Conservation (phyloP, 2,888 invertebrate species). For the Pristionchus japonicus region DNA sequence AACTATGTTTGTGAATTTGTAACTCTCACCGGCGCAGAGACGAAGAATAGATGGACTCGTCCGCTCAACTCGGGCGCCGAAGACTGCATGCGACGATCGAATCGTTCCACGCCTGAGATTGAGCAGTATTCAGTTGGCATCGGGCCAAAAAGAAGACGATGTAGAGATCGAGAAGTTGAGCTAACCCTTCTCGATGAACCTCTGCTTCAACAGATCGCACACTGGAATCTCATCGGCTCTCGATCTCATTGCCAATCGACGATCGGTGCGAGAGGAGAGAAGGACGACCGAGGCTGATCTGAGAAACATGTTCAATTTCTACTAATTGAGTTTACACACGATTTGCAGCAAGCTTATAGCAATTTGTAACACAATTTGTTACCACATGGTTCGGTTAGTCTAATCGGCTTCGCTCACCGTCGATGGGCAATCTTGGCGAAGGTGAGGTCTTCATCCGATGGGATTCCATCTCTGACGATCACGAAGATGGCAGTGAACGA, state of each 20-base stretch:
- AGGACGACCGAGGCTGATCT: slow-evolving; percentile 40
- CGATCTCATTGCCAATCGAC: slow-evolving; percentile 53
- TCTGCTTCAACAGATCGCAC: slow-evolving; percentile 63
- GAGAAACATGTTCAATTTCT: too few relatives aligned
- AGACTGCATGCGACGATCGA: slow-evolving; percentile 56
- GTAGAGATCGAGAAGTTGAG: too few relatives aligned
- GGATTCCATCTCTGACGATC: slow-evolving; percentile 55
- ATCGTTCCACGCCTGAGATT: slow-evolving; percentile 54
- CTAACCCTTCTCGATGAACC: slow-evolving; percentile 61
- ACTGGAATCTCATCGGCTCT: slow-evolving; percentile 65
- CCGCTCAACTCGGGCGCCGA: slow-evolving; percentile 61
- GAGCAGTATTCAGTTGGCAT: too few relatives aligned
- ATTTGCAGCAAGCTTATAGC: too few relatives aligned
- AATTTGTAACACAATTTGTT: too few relatives aligned
- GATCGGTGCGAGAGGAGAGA: slow-evolving; percentile 39
- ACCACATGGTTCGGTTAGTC: too few relatives aligned
- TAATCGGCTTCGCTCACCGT: too few relatives aligned
- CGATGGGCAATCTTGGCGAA: slow-evolving; percentile 59
- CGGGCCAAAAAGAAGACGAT: too few relatives aligned
- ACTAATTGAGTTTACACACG: too few relatives aligned
- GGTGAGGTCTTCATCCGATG: slow-evolving; percentile 61
- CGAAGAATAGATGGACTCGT: slow-evolving; percentile 62
- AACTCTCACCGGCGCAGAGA: slow-evolving; percentile 63
- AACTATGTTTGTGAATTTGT: too few relatives aligned
- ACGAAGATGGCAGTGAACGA: slow-evolving; percentile 64